Percentiles rank a stretch among this genome's conserved stretches.
These are phyloP conservation scores for Dolichomitus sp. DNA, from an alignment of 2,888 invertebrate genomes.

Conservation along the genomic window DNA sequence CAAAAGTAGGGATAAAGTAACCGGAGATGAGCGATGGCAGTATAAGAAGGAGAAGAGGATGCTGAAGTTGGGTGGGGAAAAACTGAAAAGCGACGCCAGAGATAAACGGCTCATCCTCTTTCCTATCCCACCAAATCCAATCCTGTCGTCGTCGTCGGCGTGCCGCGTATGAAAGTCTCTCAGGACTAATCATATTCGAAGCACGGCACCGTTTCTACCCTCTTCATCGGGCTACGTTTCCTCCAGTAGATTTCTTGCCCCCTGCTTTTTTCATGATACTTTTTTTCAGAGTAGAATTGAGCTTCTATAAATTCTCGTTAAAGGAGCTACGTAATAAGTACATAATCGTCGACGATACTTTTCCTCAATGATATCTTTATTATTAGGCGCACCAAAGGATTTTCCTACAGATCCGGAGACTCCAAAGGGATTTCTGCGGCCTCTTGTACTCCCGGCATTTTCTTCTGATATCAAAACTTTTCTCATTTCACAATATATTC, in stretches of 20 bases:
- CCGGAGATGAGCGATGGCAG: constrained; percentile 75
- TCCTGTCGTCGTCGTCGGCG: constrained; percentile 75
- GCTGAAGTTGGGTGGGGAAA: constrained; percentile 68
- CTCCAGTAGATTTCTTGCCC: constrained; percentile 18
- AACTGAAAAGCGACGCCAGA: constrained; percentile 84
- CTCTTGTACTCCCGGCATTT: constrained; percentile 32
- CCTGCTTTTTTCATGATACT: constrained; percentile 42
- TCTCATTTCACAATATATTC: constrained; percentile 48
- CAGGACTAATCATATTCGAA: constrained; percentile 82
- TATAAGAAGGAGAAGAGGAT: constrained; percentile 66
- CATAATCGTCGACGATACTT: constrained; percentile 12
- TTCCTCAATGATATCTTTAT: constrained; percentile 35
- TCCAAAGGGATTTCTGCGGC: constrained; percentile 27
- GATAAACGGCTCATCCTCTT: constrained; percentile 85
- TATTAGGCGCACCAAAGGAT: constrained; percentile 46
- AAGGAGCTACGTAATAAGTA: constrained; percentile 46
- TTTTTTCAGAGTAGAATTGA: constrained; percentile 45
- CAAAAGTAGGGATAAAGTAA: constrained; percentile 78
- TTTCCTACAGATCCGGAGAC: constrained; percentile 33
- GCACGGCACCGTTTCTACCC: constrained; percentile 52
- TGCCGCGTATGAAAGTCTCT: constrained; percentile 76
- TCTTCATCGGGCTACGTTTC: constrained; percentile 50
- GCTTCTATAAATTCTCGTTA: constrained; percentile 41
- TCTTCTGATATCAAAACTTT: constrained; percentile 46
- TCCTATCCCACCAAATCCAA: constrained; percentile 80